phyloP scores from a whole-genome alignment of 2,888 invertebrate genomes.

The Tridacna gigas region DNA sequence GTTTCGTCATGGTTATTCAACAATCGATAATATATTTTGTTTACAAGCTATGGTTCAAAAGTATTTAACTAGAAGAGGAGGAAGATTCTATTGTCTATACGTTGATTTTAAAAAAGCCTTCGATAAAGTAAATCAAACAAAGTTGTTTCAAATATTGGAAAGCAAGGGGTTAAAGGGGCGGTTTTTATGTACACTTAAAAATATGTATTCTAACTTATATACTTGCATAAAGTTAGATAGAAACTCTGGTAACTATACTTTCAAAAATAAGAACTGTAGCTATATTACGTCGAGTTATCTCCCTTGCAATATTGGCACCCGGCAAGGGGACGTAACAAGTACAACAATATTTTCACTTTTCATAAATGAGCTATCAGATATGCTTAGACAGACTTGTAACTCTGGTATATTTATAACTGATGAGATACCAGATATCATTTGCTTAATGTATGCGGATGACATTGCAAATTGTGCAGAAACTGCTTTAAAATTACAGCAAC shows the following conservation, averaged over 20 bases:
- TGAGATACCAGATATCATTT: constrained; percentile 3
- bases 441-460: constrained; percentile 14
- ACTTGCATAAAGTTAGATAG: neutral
- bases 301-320: constrained; percentile 19
- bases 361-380: constrained; percentile 10
- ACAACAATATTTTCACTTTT: constrained; percentile 11
- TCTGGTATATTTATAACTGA: constrained; percentile 19
- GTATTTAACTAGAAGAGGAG: constrained; percentile 4
- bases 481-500: constrained; percentile 7
- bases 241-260: neutral
- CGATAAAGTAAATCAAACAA: neutral
- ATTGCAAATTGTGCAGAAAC: constrained; percentile 18
- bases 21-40: constrained; percentile 20
- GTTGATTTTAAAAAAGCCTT: constrained; percentile 22
- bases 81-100: constrained; percentile 22
- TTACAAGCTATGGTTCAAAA: constrained; percentile 22
- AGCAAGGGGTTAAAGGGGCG: neutral
- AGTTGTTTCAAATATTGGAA: neutral
- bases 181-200: neutral
- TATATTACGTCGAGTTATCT: neutral
- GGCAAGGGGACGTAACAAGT: constrained; percentile 17
- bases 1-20: constrained; percentile 4
- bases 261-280: neutral
- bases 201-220: neutral
- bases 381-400: neutral